Conservation (phyloP, 2,113 vertebrate genomes). For the Pachypanchax playfairii region DNA sequence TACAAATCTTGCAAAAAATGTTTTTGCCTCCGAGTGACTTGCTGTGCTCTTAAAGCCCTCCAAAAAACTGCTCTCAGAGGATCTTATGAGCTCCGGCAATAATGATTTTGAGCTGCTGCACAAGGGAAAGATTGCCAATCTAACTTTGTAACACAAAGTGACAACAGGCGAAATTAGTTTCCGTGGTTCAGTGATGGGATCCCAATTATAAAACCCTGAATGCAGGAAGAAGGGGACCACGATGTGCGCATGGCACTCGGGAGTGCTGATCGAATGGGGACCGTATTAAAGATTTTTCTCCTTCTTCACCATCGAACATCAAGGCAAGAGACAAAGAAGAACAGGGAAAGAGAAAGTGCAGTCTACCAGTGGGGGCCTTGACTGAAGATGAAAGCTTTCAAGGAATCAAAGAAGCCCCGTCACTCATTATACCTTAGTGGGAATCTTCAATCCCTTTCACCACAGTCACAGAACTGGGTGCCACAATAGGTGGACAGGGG, state of each 20-base stretch:
- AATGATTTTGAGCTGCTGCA: conserved; percentile 62
- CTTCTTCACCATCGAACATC: conserved; percentile 67
- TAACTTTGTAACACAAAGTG: conserved; percentile 40
- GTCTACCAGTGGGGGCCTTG: conserved; percentile 65
- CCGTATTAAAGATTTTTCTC: conserved; percentile 60
- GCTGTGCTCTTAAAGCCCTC: conserved; percentile 66
- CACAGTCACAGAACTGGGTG: conserved; percentile 35
- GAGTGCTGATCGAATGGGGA: conserved; percentile 53
- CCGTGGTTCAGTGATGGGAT: conserved; percentile 52
- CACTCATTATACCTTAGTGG: conserved; percentile 74
- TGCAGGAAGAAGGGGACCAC: conserved; percentile 24
- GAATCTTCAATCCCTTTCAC: conserved; percentile 55
- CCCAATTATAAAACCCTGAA: conserved; percentile 65
- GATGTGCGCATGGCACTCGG: conserved; percentile 41
- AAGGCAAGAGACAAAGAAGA: conserved; percentile 70
- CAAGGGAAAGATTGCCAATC: conserved; percentile 33
- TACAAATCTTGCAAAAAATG: conserved; percentile 66
- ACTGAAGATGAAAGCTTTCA: conserved; percentile 76
- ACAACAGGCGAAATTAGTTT: conserved; percentile 60
- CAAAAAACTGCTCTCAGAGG: conserved; percentile 56
- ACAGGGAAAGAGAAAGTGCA: conserved; percentile 59
- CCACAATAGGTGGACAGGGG: conserved; percentile 33
- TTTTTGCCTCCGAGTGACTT: conserved; percentile 64
- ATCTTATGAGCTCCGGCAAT: conserved; percentile 57
- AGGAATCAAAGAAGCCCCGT: conserved; percentile 72